Base-by-base conservation (phyloP, 2,113 vertebrate species). In the Acanthisitta chloris region DNA sequence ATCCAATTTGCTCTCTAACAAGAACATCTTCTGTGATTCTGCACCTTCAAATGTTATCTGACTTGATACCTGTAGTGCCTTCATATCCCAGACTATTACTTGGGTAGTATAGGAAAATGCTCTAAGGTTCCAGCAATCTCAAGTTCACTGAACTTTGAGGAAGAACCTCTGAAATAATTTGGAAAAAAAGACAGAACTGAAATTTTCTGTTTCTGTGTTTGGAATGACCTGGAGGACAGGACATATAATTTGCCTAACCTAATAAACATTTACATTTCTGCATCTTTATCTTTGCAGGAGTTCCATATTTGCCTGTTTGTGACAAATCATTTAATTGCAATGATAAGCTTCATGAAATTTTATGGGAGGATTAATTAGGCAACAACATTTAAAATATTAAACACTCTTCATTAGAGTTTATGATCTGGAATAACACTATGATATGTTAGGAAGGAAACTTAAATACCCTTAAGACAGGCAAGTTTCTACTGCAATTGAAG, bases 321-420 rank as follows among this genome's bases (percentile, higher is more conserved):
- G 78, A 87, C n/a, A 87, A 92, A 89, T 54, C 3, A 69, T 66
- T 94, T 91, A 72, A 91, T 89, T 91, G 91, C 58, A 89, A 59
- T 34, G 33, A 79, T 55, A 91, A 67, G 40, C 40, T 65, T 84
- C 2, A 80, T 24, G 11, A 81, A 91, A 82, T 90, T 90, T 94
- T 85, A 96, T 69, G 48, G 45, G 62, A 96, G 40, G 45, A 87
- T 33, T 92, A 94, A 92, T 29, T 55, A 79, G 80, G 55, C 12
- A 88, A 33, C 36, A 79, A 71, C 24, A 62, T 49, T 62, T 88
- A 70, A 89, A 94, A 90, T 82, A 96, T 73, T 80, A 90, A 92
- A 88, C 1, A 5, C 19, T 90, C 40, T 74, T 89, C 78, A 65
- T 69, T 80, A 82, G 57, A 72, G 38, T 79, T 86, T 69, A 94